Conservation (phyloP, 2,113 vertebrate genomes). For the Irena cyanogastra region DNA sequence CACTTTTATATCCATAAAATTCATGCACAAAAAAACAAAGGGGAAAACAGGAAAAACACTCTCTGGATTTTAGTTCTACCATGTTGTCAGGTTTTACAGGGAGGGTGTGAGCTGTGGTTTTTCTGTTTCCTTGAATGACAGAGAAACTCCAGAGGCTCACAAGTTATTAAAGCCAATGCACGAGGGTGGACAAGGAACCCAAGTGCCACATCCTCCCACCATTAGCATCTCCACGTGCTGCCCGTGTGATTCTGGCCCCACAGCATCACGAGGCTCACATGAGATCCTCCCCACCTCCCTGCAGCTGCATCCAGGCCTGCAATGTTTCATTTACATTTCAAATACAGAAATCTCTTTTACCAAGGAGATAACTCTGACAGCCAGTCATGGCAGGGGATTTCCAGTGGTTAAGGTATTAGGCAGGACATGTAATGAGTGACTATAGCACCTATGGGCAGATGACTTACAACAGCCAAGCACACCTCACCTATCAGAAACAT, state of each 20-base stretch:
- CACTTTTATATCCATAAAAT: neutral
- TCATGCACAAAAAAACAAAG: fast-evolving
- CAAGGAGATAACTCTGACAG: neutral
- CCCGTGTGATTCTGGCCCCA: neutral
- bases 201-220: neutral
- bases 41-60: neutral
- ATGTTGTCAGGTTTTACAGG: neutral
- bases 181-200: fast-evolving
- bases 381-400: neutral
- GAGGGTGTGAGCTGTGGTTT: neutral
- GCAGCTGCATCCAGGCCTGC: neutral
- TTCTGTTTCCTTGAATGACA: neutral
- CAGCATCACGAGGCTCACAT: fast-evolving
- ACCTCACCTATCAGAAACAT: neutral
- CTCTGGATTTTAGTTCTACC: neutral
- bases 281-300: neutral
- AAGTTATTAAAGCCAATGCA: neutral
- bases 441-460: neutral
- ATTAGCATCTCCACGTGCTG: neutral
- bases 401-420: neutral
- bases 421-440: neutral
- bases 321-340: neutral
- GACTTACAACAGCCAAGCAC: neutral
- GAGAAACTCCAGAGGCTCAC: neutral
- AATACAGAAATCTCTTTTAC: neutral